These are phyloP conservation scores for Aromia moschata DNA, from an alignment of 2,888 invertebrate species.

Conservation along the genomic window DNA sequence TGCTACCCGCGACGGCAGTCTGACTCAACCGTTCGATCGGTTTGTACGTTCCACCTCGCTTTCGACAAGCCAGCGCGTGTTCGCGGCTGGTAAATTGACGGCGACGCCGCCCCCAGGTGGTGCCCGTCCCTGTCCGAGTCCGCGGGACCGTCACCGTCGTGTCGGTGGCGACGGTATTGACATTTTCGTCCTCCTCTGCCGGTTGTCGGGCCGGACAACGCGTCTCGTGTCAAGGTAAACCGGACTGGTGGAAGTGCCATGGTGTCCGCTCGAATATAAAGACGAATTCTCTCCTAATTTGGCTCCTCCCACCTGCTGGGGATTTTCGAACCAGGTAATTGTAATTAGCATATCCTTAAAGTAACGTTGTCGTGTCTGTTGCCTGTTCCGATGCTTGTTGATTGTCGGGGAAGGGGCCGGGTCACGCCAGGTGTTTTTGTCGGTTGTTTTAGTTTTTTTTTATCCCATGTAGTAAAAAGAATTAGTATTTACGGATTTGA, in stretches of 20 bases:
- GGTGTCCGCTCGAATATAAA: constrained; percentile 27
- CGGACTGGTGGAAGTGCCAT: constrained; percentile 25
- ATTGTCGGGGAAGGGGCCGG: constrained; percentile 2
- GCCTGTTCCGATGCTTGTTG: not conserved
- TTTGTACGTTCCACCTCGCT: constrained; percentile 27
- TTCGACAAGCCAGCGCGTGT: constrained; percentile 20
- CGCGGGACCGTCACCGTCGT: not conserved
- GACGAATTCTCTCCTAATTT: constrained; percentile 17
- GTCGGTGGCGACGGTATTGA: too few relatives aligned
- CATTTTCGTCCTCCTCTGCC: too few relatives aligned
- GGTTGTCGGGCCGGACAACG: not conserved
- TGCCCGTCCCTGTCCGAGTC: constrained; percentile 3
- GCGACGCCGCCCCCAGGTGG: constrained; percentile 1
- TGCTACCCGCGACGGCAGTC: constrained; percentile 20
- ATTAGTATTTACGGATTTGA: too few relatives aligned
- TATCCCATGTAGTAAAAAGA: too few relatives aligned
- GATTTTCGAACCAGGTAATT: constrained; percentile 2
- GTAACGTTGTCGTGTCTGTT: not conserved
- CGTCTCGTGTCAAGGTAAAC: constrained; percentile 30
- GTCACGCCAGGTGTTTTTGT: not conserved
- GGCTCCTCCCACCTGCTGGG: constrained; percentile 13
- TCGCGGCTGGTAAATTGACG: constrained; percentile 9
- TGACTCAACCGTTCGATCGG: constrained; percentile 26
- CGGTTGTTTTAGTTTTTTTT: too few relatives aligned
- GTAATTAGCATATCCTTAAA: constrained; percentile 22